Conservation (phyloP, 2,888 invertebrate genomes). For the Miltochrista miniata region DNA sequence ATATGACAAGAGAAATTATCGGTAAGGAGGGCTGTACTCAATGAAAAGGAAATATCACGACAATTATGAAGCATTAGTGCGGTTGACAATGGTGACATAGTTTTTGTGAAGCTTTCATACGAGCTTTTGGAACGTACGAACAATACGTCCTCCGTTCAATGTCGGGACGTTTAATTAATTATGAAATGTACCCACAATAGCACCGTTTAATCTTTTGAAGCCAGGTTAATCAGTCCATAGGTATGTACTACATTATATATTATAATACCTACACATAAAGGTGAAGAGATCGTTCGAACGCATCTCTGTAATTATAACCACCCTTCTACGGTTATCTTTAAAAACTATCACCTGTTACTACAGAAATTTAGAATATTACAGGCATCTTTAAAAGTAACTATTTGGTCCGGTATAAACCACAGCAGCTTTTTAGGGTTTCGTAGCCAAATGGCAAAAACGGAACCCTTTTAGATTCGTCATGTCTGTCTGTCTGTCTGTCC, state of each 20-base stretch:
- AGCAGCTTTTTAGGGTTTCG: too few species aligned
- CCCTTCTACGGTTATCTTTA: too few species aligned
- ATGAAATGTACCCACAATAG: conserved; percentile 33
- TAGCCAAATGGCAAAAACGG: too few species aligned
- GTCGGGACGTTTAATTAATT: conserved; percentile 60
- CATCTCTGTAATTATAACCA: too few species aligned
- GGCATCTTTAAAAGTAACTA: too few species aligned
- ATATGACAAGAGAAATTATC: conserved; percentile 71
- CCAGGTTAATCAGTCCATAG: conserved; percentile 24
- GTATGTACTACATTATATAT: not conserved
- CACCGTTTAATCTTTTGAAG: conserved; percentile 31
- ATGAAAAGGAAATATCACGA: conserved; percentile 76
- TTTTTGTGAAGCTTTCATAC: conserved; percentile 62
- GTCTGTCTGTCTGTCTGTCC: too few species aligned
- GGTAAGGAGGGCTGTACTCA: conserved; percentile 58
- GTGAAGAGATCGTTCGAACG: too few species aligned
- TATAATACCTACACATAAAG: too few species aligned
- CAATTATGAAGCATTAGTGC: conserved; percentile 72
- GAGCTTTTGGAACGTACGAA: conserved; percentile 57
- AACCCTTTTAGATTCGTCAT: too few species aligned
- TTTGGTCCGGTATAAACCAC: too few species aligned
- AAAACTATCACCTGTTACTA: too few species aligned
- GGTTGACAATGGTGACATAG: conserved; percentile 69
- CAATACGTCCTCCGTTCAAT: conserved; percentile 46
- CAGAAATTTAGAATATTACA: too few species aligned